These are phyloP conservation scores for Acropora tenuis DNA, from an alignment of 64 coral and sea anemone species.

Conservation along the genomic window DNA sequence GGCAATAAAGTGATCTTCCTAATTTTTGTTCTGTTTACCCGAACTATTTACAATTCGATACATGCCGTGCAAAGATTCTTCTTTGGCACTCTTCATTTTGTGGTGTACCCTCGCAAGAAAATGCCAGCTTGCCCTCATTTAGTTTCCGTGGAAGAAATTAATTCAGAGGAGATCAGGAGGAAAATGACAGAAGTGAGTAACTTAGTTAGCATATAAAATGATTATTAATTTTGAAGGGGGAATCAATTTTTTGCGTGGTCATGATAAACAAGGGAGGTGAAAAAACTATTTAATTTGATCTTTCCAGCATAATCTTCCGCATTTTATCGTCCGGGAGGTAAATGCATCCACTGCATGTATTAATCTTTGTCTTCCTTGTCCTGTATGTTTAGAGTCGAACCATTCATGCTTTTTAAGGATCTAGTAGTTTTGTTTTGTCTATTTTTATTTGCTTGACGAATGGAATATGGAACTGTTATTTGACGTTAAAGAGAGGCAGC, in stretches of 20 bases:
- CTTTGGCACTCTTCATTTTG: constrained; percentile 3
- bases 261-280: neutral
- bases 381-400: no score
- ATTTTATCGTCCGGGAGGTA: no score
- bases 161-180: constrained; percentile 36
- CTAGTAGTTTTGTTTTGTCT: no score
- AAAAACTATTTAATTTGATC: no score
- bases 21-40: constrained; percentile 30
- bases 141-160: constrained; percentile 15
- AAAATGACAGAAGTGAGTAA: constrained; percentile 39
- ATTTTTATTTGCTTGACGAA: no score
- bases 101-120: constrained; percentile 32
- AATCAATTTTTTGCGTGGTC: neutral
- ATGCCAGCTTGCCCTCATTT: constrained; percentile 51
- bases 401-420: no score
- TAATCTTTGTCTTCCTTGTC: no score
- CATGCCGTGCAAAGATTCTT: constrained; percentile 39
- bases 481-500: no score
- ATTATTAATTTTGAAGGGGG: neutral
- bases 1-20: constrained; percentile 9
- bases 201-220: neutral
- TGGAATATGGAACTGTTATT: no score
- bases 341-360: no score
- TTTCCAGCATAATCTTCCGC: no score
- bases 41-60: neutral